phyloP scores from a whole-genome alignment of 2,113 vertebrate species.

The Agelaius phoeniceus region DNA sequence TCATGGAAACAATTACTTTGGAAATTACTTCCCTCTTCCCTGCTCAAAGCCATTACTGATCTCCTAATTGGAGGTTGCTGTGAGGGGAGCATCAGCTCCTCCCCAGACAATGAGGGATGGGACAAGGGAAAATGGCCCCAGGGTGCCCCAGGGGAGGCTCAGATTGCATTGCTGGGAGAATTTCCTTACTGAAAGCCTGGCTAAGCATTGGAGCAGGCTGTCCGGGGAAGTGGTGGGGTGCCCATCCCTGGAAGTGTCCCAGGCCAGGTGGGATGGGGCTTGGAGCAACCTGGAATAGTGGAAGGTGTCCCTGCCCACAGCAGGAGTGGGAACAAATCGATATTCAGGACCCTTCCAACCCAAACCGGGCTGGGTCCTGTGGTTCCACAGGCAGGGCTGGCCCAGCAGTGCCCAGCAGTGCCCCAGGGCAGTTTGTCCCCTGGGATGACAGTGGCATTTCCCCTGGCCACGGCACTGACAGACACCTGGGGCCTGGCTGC shows the following conservation, averaged over 20 bases:
- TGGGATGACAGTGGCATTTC: not conserved
- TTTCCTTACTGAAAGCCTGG: not conserved
- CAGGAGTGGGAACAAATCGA: not conserved
- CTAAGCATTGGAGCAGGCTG: not conserved
- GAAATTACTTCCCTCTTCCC: not conserved
- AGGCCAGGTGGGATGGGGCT: not conserved
- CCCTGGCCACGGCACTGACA: not conserved
- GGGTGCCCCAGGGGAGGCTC: not conserved
- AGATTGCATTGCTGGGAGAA: fast-evolving
- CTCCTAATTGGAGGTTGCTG: not conserved
- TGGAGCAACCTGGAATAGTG: not conserved
- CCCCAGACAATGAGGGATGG: not conserved
- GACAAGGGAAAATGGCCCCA: not conserved
- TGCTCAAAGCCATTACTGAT: not conserved
- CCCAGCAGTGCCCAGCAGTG: too few relatives aligned
- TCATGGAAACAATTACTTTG: not conserved
- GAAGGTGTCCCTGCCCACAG: not conserved
- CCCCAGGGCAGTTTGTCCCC: not conserved
- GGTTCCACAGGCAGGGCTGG: fast-evolving
- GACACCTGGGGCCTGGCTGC: not conserved
- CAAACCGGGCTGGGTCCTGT: too few relatives aligned
- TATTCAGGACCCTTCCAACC: not conserved
- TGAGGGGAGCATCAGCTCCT: not conserved
- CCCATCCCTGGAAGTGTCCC: not conserved
- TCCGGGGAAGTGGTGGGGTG: not conserved